Evolutionary conservation across 2,888 invertebrate species (phyloP), one percentile per base, ranked within the genome.

Genomic region (Pheosia gnoma): DNA sequence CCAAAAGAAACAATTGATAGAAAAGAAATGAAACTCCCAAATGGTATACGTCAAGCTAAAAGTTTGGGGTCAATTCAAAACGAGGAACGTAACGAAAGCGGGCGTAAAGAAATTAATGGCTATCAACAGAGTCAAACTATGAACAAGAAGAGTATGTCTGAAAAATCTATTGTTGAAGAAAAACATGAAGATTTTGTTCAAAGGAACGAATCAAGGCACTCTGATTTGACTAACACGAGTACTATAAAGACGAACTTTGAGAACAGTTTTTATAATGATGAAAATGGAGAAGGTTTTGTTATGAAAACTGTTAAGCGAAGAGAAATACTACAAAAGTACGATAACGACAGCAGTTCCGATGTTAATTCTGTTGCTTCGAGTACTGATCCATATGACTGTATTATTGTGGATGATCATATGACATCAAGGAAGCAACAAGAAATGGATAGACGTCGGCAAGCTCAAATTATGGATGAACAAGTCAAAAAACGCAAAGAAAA

Each of bases 341-440:
- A 95, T 66, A 95, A 95, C 73, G 94, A 94, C 55, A 95, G 95
- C 67, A 96, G 96, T 80, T 95, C 96, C 8, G 96, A 95, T 72
- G 94, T 94, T 52, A 92, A 94, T 83, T 96, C 96, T 58, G 94
- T 95, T 73, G 94, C 94, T 77, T 96, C 96, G 57, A 96, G 96
- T 80, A 96, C 96, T 57, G 96, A 96, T 91, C 96, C 96, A 41
- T 96, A 96, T 75, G 96, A 96, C 81, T 97, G 97, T 82, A 97
- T 97, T 72, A 96, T 98, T 59, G 97, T 97, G 39, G 97, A 97
- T 74, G 97, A 97, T 88, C 97, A 96, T 76, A 94, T 90, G 94
- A 91, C 89, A 68, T 87, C 89, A 72, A 85, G 93, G 85, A 95
- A 93, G 76, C 95, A 91, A 77, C 93, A 92, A 84, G 93, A 93